These are phyloP conservation scores for Acanthacorydalis orientalis DNA, from an alignment of 2,888 invertebrate species.

Conservation along the genomic window DNA sequence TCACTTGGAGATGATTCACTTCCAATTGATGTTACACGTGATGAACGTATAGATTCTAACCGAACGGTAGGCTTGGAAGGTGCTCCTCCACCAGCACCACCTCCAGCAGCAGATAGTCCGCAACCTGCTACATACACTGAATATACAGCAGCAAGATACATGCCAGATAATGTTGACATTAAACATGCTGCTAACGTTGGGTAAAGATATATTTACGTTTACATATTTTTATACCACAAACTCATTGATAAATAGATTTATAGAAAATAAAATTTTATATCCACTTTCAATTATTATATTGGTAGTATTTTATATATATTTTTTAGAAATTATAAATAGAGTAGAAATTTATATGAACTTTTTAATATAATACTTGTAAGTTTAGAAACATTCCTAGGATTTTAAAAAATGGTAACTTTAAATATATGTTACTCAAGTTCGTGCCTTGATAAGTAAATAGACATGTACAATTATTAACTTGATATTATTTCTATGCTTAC, in stretches of 20 bases:
- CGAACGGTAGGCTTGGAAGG: conserved; percentile 30
- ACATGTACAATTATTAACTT: not conserved
- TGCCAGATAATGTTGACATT: conserved; percentile 36
- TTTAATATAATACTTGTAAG: too few relatives aligned
- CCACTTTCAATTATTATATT: too few relatives aligned
- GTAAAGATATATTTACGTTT: conserved; percentile 25
- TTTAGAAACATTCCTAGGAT: not conserved
- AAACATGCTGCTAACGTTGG: conserved; percentile 44
- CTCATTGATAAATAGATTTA: too few relatives aligned
- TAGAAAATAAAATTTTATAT: too few relatives aligned
- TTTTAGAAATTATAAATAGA: too few relatives aligned
- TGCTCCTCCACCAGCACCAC: conserved; percentile 27
- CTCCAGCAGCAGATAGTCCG: conserved; percentile 43
- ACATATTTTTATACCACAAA: too few relatives aligned
- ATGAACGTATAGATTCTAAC: conserved; percentile 65
- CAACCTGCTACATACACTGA: conserved; percentile 35
- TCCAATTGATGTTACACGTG: conserved; percentile 83
- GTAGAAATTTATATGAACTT: too few relatives aligned
- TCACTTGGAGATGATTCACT: conserved; percentile 84
- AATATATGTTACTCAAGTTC: not conserved
- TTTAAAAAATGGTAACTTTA: not conserved
- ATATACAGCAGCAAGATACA: conserved; percentile 33
- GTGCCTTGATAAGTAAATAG: not conserved
- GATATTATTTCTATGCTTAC: conserved; percentile 17
- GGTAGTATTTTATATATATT: too few relatives aligned